Conservation (phyloP, 1,140 invertebrate genomes). For the Scaptodrosophila lebanonensis region DNA sequence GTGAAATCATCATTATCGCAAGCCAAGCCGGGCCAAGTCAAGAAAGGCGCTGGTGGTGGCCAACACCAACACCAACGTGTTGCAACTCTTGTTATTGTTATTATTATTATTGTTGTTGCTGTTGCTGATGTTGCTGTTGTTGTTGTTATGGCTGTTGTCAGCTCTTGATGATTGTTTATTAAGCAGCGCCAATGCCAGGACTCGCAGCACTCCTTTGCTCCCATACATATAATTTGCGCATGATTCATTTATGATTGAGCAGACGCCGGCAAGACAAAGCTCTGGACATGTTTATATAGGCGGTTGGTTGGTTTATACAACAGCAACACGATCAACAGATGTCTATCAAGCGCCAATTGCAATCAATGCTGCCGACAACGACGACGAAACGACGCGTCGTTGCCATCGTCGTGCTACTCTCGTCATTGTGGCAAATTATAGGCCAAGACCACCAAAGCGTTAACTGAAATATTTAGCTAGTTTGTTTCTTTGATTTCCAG, state of each 20-base stretch:
- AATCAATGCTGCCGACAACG: conserved; percentile 14
- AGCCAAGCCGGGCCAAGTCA: conserved; percentile 55
- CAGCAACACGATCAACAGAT: conserved; percentile 36
- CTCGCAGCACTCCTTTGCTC: conserved; percentile 5
- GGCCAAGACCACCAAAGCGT: conserved; percentile 74
- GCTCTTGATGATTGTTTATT: conserved; percentile 69
- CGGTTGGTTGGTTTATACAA: too few species aligned
- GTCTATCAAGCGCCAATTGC: conserved; percentile 37
- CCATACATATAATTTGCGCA: conserved; percentile 67
- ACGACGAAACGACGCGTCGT: too few species aligned
- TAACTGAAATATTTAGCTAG: conserved; percentile 75
- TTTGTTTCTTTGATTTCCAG: conserved; percentile 75
- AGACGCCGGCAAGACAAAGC: conserved; percentile 7
- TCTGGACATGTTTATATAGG: conserved; percentile 65
- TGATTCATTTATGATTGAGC: conserved; percentile 75
- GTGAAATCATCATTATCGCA: conserved; percentile 75
- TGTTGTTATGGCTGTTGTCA: conserved; percentile 24
- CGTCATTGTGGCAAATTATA: conserved; percentile 52
- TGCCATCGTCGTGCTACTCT: too few species aligned
- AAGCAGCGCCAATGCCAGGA: conserved; percentile 57
- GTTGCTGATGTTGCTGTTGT: conserved; percentile 11
- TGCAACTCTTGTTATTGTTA: conserved; percentile 35
- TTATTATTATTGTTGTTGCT: conserved; percentile 36
- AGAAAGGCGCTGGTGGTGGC: neutral
- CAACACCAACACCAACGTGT: neutral